These are phyloP conservation scores for Acrossocheilus wenchowensis DNA, from an alignment of 2,797 vertebrate species.

Conservation along the genomic window DNA sequence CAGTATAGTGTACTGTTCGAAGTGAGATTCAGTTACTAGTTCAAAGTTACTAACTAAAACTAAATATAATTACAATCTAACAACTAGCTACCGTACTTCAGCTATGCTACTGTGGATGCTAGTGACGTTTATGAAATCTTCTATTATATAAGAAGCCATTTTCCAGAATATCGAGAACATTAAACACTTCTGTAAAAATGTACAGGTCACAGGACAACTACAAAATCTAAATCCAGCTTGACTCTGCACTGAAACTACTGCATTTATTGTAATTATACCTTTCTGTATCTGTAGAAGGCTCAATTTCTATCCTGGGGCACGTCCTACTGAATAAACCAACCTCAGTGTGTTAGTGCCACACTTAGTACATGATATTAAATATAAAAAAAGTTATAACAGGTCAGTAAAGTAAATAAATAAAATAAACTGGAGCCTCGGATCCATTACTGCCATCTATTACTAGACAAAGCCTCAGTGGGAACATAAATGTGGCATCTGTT, in stretches of 20 bases:
- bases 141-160: neutral
- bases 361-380: neutral
- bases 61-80: neutral
- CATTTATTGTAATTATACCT: slow-evolving; percentile 68
- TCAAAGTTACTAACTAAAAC: neutral
- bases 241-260: slow-evolving; percentile 19
- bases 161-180: neutral
- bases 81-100: neutral
- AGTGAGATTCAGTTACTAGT: neutral
- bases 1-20: neutral
- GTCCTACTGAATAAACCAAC: slow-evolving; percentile 76
- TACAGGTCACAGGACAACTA: neutral
- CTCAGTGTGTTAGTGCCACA: slow-evolving; percentile 14
- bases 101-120: neutral
- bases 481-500: slow-evolving; percentile 8
- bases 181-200: neutral
- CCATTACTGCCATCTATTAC: neutral
- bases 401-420: slow-evolving; percentile 2
- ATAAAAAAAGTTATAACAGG: neutral
- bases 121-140: neutral
- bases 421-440: neutral
- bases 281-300: slow-evolving; percentile 80
- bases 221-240: slow-evolving; percentile 4
- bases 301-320: slow-evolving; percentile 80
- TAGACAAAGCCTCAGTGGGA: slow-evolving; percentile 12